Evolutionary conservation across 2,113 vertebrate genomes (phyloP), one percentile per base, ranked within the genome.

Genomic region (Trogon melanurus): DNA sequence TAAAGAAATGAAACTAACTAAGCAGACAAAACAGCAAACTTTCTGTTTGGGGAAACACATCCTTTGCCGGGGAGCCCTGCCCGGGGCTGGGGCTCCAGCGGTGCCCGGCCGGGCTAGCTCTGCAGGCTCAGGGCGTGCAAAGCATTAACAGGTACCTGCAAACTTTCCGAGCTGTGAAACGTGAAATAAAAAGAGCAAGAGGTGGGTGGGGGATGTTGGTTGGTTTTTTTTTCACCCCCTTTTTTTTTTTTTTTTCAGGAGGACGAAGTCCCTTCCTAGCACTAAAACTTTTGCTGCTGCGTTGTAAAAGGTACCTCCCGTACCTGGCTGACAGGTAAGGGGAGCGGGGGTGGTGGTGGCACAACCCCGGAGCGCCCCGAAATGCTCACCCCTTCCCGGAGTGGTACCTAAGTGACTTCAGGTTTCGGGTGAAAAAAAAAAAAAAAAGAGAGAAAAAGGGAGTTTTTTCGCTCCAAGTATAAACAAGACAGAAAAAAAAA

Each of bases 241-340:
- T 47, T 45, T 82, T 56, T 67, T 32, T 10, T 69, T 45, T 18
- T 25, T 20, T 22, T 12, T 0, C 11, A 74, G 38, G 16, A 62
- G 44, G 81, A 51, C 3, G 0, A 60, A 87, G 76, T 94, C 41
- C 61, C 22, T 73, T 71, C 79, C 93, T 93, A 83, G 76, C 74
- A 48, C 71, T 92, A 94, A 96, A 98, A 98, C 93, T 98, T 98
- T 97, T 97, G 71, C 60, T 93, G 74, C 51, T 93, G 82, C 53
- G 4, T 85, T 96, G 82, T 64, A 95, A 97, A 98, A 97, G 34
- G 19, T 84, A 97, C 95, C 93, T 98, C 96, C 91, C 54, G 95
- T 98, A 99, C 99, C 99, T 99, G 99, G 83, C 90, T 98, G 95
- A 96, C 98, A 99, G 99, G 99, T 99, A 97, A 54, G 41, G 25